phyloP scores from a whole-genome alignment of 2,888 invertebrate genomes.

The Aspidiotus rigidus region DNA sequence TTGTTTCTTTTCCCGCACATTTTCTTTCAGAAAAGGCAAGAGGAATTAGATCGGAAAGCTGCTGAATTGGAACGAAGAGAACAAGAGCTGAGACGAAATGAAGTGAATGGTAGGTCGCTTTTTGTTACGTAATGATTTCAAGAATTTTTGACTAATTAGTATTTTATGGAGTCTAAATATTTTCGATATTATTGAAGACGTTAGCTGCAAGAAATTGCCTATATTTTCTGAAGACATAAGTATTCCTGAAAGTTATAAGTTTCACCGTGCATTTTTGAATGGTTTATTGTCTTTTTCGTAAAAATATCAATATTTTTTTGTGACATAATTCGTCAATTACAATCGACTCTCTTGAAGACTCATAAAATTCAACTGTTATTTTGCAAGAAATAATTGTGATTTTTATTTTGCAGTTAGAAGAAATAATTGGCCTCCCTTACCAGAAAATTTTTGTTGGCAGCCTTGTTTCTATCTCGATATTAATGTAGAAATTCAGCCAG shows the following conservation, averaged over 20 bases:
- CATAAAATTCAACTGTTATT: too few species aligned
- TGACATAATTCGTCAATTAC: too few species aligned
- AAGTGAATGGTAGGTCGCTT: constrained; percentile 45
- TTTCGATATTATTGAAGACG: too few species aligned
- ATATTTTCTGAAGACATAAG: too few species aligned
- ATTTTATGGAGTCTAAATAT: background rate
- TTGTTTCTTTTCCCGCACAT: too few species aligned
- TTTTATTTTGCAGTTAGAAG: constrained; percentile 51
- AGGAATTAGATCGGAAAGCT: constrained; percentile 85
- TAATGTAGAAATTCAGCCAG: constrained; percentile 93
- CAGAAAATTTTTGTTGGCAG: constrained; percentile 82
- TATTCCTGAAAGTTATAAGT: too few species aligned
- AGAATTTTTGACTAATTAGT: constrained; percentile 8
- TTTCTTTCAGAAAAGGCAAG: constrained; percentile 61
- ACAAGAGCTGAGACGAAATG: constrained; percentile 62
- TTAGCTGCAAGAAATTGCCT: too few species aligned
- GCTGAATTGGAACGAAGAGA: constrained; percentile 79
- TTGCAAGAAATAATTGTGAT: constrained; percentile 83
- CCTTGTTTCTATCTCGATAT: constrained; percentile 99
- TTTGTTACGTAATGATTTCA: background rate
- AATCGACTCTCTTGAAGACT: too few species aligned
- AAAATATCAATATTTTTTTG: constrained; percentile 17
- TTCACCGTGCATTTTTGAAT: too few species aligned
- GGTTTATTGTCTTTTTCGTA: constrained; percentile 12
- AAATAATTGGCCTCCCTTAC: constrained; percentile 98